Percentiles rank a stretch among this genome's conserved stretches.
These are phyloP conservation scores for Microtus californicus DNA, from an alignment of 2,797 vertebrate species.

Conservation along the genomic window DNA sequence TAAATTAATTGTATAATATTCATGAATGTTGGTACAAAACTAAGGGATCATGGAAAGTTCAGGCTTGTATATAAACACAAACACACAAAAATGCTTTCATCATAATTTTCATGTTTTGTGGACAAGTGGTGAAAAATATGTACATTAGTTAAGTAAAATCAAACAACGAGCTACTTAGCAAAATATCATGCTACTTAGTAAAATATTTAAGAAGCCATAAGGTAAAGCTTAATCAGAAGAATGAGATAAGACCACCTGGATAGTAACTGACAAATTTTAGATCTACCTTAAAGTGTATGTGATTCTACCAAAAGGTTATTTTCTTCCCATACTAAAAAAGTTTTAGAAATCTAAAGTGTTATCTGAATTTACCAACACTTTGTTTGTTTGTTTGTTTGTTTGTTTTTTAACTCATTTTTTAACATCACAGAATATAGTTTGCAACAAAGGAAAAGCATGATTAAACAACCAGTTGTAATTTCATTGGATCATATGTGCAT, in stretches of 20 bases:
- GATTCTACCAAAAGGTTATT: neutral
- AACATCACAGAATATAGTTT: neutral
- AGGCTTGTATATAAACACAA: neutral
- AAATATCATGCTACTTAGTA: no score
- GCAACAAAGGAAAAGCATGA: neutral
- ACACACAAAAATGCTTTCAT: neutral
- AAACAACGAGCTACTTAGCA: neutral
- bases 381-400: neutral
- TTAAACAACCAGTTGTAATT: neutral
- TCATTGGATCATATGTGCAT: neutral
- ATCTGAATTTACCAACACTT: neutral
- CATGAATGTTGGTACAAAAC: neutral
- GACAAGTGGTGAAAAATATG: neutral
- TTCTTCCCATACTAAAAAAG: neutral
- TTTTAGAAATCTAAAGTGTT: neutral
- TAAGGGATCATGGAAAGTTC: neutral
- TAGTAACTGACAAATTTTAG: neutral
- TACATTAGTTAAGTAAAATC: neutral
- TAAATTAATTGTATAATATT: neutral
- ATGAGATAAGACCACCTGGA: neutral
- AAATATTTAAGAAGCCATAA: neutral
- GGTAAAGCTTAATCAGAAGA: neutral
- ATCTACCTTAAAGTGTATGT: neutral
- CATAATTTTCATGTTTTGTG: neutral
- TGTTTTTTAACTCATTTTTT: neutral